phyloP scores from a whole-genome alignment of 2,113 vertebrate genomes.

The Hippopotamus amphibius region DNA sequence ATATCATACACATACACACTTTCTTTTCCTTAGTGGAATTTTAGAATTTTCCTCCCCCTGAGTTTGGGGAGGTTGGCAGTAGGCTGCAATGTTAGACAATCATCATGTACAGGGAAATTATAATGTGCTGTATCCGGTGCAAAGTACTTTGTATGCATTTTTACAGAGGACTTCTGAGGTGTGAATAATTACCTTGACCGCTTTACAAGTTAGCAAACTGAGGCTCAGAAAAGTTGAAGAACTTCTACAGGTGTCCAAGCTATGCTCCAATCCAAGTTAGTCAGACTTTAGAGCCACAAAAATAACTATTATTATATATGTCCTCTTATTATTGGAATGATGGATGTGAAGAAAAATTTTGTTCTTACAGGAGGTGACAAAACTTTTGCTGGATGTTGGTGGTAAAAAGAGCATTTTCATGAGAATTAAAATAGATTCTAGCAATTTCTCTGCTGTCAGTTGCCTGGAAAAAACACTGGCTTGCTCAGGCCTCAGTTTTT shows the following conservation, averaged over 20 bases:
- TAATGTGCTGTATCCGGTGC: not conserved
- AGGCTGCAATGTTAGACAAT: not conserved
- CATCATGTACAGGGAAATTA: not conserved
- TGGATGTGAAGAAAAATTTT: not conserved
- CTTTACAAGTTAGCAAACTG: not conserved
- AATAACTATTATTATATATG: not conserved
- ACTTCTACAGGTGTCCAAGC: not conserved
- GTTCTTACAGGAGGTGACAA: not conserved
- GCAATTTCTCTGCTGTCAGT: not conserved
- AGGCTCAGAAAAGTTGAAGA: not conserved
- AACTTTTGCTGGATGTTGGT: not conserved
- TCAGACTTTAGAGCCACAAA: not conserved
- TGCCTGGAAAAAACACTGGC: not conserved
- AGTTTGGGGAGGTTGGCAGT: not conserved
- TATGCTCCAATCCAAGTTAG: not conserved
- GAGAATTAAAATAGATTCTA: not conserved
- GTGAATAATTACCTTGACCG: not conserved
- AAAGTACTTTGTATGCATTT: not conserved
- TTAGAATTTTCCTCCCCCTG: not conserved
- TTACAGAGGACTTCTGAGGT: not conserved
- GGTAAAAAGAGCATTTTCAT: not conserved
- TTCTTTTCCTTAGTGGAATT: constrained; percentile 57
- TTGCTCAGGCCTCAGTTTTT: not conserved
- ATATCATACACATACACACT: constrained; percentile 38
- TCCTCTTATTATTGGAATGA: constrained; percentile 9